Conservation (phyloP, 1,140 invertebrate species). For the Heliconius eleuchia region DNA sequence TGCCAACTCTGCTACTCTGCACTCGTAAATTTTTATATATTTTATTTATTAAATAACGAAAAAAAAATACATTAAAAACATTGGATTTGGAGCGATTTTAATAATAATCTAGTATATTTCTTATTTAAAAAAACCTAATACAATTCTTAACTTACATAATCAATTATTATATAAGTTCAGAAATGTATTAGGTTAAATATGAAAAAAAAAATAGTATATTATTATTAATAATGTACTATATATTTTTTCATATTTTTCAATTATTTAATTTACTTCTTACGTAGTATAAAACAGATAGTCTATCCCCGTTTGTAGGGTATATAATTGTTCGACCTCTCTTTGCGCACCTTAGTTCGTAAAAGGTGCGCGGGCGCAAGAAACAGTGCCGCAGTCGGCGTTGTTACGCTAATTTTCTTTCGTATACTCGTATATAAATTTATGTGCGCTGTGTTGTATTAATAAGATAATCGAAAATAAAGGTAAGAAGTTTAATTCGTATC, state of each 20-base stretch:
- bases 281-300: conserved; percentile 2
- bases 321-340: conserved; percentile 35
- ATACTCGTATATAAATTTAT: conserved; percentile 17
- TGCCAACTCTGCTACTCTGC: too few relatives aligned
- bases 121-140: too few relatives aligned
- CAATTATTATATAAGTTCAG: too few relatives aligned
- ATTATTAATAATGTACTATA: background rate
- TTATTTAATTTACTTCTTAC: background rate
- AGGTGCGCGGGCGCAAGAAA: conserved; percentile 31
- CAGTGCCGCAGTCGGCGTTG: background rate
- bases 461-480: background rate
- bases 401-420: conserved; percentile 23
- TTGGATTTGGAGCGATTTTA: too few relatives aligned
- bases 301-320: conserved; percentile 35
- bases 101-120: too few relatives aligned
- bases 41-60: too few relatives aligned
- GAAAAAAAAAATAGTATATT: too few relatives aligned
- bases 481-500: background rate
- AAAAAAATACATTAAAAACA: too few relatives aligned
- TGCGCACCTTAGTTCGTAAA: conserved; percentile 32
- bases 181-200: too few relatives aligned
- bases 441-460: conserved; percentile 17
- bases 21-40: too few relatives aligned
- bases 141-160: background rate
- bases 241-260: background rate